Conservation (phyloP, 2,797 vertebrate genomes). For the Phrynocephalus guinanensis region DNA sequence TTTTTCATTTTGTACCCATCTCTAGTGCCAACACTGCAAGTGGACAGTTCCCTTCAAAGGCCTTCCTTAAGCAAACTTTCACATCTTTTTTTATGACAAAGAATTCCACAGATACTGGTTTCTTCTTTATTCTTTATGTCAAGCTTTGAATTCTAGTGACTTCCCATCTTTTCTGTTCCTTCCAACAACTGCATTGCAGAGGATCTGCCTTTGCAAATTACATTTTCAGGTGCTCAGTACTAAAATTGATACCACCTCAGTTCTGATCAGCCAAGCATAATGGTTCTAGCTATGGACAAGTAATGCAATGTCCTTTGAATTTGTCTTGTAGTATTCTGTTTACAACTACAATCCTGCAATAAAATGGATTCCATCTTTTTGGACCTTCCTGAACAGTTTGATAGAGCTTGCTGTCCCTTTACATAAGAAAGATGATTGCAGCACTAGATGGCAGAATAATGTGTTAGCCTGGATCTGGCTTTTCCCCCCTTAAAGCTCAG, state of each 20-base stretch:
- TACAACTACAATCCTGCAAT: conserved; percentile 13
- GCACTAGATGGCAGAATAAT: background rate
- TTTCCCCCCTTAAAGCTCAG: background rate
- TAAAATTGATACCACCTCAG: background rate
- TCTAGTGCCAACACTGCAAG: too few relatives aligned
- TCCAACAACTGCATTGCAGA: background rate
- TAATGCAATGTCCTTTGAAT: background rate
- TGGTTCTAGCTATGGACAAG: conserved; percentile 4
- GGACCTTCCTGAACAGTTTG: conserved; percentile 8
- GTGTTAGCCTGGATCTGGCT: background rate
- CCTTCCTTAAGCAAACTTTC: background rate
- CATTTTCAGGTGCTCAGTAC: background rate
- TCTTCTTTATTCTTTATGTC: background rate
- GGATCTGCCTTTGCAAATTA: background rate
- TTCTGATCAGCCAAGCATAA: conserved; percentile 22
- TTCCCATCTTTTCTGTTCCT: background rate
- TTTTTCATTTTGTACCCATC: too few relatives aligned
- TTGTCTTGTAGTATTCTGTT: background rate
- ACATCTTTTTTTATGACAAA: background rate
- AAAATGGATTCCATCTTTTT: background rate
- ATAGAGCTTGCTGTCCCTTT: conserved; percentile 2
- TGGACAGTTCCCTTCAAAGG: too few relatives aligned
- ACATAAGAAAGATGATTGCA: conserved; percentile 4
- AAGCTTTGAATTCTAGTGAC: background rate
- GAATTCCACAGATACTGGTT: background rate